Base-by-base conservation (phyloP, 2,113 vertebrate genomes). In the Pristiophorus japonicus region DNA sequence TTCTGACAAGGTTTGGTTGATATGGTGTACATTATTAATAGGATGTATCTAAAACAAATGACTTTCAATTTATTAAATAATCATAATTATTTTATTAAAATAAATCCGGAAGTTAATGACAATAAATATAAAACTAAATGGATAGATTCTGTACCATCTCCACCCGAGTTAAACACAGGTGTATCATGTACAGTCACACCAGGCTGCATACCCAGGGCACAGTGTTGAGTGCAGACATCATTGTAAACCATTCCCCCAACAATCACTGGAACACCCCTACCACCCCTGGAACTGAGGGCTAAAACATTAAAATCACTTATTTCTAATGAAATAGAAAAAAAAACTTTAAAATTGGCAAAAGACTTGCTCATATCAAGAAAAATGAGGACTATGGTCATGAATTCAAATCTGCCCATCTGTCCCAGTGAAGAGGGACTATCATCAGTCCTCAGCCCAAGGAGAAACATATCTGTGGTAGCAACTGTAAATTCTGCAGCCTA, bases 1-100 rank as follows among this genome's bases (percentile, higher is more conserved):
- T 90, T 18, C 22, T 34, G 27, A 18, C 12, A 59, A 18, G 24
- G 47, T 30, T 88, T 88, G 88, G n/a, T 20, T 91, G 14, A 62
- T n/a, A 22, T 63, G 1, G 18, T 5, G 5, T 90, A 22, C 8
- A 59, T 78, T 38, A 78, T n/a, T 2, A 10, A 2, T 16, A 18
- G 75, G 14, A 81, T 20, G 14, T 42, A 14, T 38, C 38, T 16
- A 81, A 42, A 81, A 70, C 24, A 70, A 81, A 78, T 78, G 38
- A 81, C n/a, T 88, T n/a, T n/a, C n/a, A n/a, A n/a, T n/a, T n/a
- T 14, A 62, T 38, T 92, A 92, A 92, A 92, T 63, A 62, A 91
- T 38, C 18, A 22, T 81, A 81, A 55, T 14, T 55, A 18, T 70
- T 93, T 94, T 94, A 94, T 67, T 94, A 70, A 70, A 70, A 94